A percentile compares a stretch with the other conserved stretches of the same genome.
Conservation (phyloP, 2,113 vertebrate species). For the Campylorhamphus procurvoides region DNA sequence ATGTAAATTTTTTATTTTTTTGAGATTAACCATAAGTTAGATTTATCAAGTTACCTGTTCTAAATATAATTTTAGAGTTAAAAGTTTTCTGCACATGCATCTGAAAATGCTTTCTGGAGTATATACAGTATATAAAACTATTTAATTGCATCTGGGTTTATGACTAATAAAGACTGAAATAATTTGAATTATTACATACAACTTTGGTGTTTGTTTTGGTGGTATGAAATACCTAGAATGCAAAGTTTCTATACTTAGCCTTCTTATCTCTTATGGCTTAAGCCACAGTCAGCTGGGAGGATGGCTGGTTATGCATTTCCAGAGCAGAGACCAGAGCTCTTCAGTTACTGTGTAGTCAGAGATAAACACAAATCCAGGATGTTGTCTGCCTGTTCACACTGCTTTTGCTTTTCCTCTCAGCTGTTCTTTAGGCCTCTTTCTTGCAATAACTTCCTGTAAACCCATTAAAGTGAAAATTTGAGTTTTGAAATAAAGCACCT, state of each 20-base stretch:
- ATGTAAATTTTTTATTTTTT: background rate
- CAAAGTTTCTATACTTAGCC: background rate
- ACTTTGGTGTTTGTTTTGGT: background rate
- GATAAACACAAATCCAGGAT: background rate
- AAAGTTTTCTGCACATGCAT: background rate
- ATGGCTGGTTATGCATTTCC: background rate
- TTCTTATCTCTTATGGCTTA: background rate
- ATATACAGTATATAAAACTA: background rate
- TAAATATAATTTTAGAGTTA: background rate
- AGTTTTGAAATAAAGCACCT: background rate
- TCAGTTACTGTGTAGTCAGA: background rate
- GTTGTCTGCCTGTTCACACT: background rate
- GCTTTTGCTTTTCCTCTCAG: background rate
- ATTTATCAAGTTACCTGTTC: background rate
- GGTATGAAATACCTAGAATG: background rate
- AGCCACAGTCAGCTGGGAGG: background rate
- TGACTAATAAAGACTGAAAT: background rate
- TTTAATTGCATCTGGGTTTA: background rate
- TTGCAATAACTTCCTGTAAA: background rate
- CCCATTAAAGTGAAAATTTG: background rate
- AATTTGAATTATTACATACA: background rate
- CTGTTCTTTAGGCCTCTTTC: background rate
- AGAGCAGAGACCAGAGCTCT: background rate
- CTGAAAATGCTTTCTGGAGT: background rate
- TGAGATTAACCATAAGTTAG: background rate